Evolutionary conservation across 2,888 invertebrate genomes (phyloP), one percentile per base, ranked within the genome.

Genomic region (Metalampra italica): DNA sequence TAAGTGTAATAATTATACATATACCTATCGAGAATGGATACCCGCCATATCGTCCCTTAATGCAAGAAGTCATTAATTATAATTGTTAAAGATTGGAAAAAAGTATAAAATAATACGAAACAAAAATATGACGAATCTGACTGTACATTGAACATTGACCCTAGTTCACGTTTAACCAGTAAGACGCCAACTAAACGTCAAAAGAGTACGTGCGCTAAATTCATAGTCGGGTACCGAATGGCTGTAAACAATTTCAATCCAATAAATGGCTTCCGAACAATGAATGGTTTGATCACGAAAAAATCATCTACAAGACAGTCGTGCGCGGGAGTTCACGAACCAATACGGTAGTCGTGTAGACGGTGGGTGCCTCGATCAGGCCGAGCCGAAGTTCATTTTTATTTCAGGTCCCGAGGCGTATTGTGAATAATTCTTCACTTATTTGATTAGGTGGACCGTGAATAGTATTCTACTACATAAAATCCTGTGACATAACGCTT

Each of bases 181-280:
- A 49, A 56, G 45, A 49, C 42, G 45, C 45, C 47, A 34, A 11
- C 39, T 15, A 48, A 46, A 52, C 52, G 40, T 52, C 51, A 51
- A 41, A 15, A 47, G 53, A 50, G 55, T 70, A 78, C 78, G 75
- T 78, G 80, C 74, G 63, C 60, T 60, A 68, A 71, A 71, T 67
- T 60, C 63, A 64, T 59, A 69, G 65, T 57, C 59, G 65, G 64
- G 61, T 67, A 73, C 71, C 73, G 68, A 67, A 66, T 63, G 60
- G 58, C 67, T 77, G 79, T 78, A 71, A 82, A 83, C 83, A 83
- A 85, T 87, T 79, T 75, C 79, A 75, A 78, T 70, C 82, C 83
- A 83, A 85, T 82, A 80, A 85, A 74, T 81, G 76, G 85, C 86
- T 84, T 80, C 86, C 67, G 85, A 87, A 89, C 88, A 89, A 89